Conservation (phyloP, 1,140 invertebrate genomes). For the Chrysopa pallens region DNA sequence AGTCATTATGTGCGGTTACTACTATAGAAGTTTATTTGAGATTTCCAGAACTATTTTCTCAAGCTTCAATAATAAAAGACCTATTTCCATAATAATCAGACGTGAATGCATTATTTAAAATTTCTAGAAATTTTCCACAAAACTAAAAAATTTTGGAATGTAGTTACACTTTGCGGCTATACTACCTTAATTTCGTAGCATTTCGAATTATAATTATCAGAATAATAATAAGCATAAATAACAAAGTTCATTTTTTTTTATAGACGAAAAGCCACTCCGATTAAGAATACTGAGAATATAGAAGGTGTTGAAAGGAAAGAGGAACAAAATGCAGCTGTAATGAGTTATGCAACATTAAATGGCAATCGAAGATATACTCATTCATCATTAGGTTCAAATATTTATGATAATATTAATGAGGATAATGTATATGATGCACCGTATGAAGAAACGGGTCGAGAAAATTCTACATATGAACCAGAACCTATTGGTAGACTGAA, state of each 20-base stretch:
- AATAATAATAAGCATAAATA: no score
- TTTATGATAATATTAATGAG: conserved; percentile 55
- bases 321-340: conserved; percentile 65
- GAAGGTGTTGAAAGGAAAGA: conserved; percentile 69
- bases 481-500: conserved; percentile 33
- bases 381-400: conserved; percentile 22
- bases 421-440: conserved; percentile 50
- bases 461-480: conserved; percentile 47
- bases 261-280: conserved; percentile 61
- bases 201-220: no score
- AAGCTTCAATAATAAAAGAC: no score
- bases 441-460: conserved; percentile 32
- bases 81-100: no score
- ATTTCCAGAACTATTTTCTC: background rate
- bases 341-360: conserved; percentile 66
- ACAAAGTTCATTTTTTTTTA: conserved; percentile 9
- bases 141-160: no score
- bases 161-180: no score
- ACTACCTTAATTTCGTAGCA: no score
- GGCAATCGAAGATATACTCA: conserved; percentile 33
- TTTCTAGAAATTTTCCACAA: no score
- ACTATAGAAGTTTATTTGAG: background rate
- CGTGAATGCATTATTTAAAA: no score
- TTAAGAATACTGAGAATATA: conserved; percentile 75
- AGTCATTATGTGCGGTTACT: no score